phyloP scores from a whole-genome alignment of 2,888 invertebrate genomes.

The Conomelus anceps region DNA sequence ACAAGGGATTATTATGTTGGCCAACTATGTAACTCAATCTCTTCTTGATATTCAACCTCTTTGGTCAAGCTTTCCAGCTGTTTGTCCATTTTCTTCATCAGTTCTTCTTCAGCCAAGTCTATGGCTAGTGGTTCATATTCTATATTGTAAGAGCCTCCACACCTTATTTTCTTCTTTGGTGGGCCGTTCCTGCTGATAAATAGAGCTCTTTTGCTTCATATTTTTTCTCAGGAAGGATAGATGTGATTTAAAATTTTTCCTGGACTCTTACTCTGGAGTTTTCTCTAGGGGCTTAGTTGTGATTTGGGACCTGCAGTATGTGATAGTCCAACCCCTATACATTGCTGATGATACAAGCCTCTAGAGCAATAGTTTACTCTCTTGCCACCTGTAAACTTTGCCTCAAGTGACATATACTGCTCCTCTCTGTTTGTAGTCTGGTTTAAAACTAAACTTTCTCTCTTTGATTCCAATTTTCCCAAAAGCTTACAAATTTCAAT shows the following conservation, averaged over 20 bases:
- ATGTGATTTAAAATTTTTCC: slow-evolving; percentile 9
- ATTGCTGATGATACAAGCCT: neutral
- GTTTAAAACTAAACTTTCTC: neutral
- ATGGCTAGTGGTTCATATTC: slow-evolving; percentile 10
- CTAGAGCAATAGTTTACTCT: neutral
- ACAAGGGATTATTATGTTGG: too few species aligned
- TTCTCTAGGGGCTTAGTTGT: neutral
- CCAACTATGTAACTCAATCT: too few species aligned
- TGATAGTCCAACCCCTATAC: neutral
- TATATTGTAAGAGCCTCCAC: neutral
- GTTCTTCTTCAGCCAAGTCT: too few species aligned
- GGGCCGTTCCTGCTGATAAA: neutral
- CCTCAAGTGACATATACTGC: neutral
- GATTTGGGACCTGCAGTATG: neutral
- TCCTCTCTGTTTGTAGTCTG: neutral
- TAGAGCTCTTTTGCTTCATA: neutral
- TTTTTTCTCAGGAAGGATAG: neutral
- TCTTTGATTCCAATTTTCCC: neutral
- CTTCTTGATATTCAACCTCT: too few species aligned
- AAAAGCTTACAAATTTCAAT: neutral
- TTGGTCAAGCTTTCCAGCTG: too few species aligned
- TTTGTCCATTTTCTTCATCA: too few species aligned
- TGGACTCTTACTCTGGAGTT: neutral
- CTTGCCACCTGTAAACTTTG: neutral
- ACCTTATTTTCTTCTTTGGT: neutral